Conservation (phyloP, 2,113 vertebrate species). For the Acanthochromis polyacanthus region DNA sequence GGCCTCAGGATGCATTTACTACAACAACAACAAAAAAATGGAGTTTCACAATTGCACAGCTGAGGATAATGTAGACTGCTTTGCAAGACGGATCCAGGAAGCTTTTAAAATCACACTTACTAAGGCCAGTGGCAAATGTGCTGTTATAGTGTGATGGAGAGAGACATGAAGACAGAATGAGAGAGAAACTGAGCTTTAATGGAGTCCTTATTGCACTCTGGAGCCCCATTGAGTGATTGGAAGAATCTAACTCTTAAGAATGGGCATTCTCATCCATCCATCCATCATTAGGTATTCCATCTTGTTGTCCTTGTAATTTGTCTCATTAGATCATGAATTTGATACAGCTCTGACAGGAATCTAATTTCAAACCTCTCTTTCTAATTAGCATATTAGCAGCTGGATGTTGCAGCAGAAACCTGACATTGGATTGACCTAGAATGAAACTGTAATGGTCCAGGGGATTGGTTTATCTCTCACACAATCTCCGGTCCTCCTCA, state of each 20-base stretch:
- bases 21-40: neutral
- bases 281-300: conserved; percentile 32
- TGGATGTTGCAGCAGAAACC: neutral
- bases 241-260: conserved; percentile 48
- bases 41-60: neutral
- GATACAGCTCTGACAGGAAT: conserved; percentile 25
- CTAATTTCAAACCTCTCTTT: conserved; percentile 33
- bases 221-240: conserved; percentile 51
- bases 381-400: conserved; percentile 19
- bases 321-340: conserved; percentile 35
- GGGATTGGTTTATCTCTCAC: conserved; percentile 14
- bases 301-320: neutral
- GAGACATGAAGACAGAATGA: conserved; percentile 28
- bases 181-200: conserved; percentile 59
- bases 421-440: conserved; percentile 39
- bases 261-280: conserved; percentile 3
- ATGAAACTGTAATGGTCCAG: conserved; percentile 21
- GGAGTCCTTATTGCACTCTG: conserved; percentile 56
- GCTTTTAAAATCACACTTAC: conserved; percentile 56
- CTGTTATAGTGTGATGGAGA: conserved; percentile 21
- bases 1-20: neutral
- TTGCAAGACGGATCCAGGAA: conserved; percentile 40
- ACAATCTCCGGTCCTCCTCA: conserved; percentile 19
- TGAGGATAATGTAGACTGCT: conserved; percentile 18
- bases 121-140: conserved; percentile 30